These are phyloP conservation scores for Crotalus horridus DNA, from an alignment of 2,113 vertebrate species.

Conservation along the genomic window DNA sequence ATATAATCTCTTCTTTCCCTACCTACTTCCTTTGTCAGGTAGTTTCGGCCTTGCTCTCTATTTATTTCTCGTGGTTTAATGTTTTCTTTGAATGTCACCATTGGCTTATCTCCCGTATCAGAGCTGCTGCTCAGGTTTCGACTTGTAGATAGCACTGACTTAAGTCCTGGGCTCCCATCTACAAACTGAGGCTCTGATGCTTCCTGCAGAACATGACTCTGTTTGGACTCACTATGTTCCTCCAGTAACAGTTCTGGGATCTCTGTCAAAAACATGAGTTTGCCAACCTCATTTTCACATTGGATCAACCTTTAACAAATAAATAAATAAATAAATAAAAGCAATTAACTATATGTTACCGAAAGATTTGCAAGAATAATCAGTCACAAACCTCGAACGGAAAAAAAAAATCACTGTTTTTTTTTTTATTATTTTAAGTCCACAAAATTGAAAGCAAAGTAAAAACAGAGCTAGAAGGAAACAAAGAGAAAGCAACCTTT, in stretches of 20 bases:
- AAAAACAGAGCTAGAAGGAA: not conserved
- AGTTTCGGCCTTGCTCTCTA: constrained; percentile 77
- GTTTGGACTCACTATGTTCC: constrained; percentile 86
- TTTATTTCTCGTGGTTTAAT: constrained; percentile 89
- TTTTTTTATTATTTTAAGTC: not conserved
- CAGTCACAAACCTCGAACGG: not conserved
- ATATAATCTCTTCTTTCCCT: constrained; percentile 81
- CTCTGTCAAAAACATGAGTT: constrained; percentile 89
- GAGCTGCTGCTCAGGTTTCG: constrained; percentile 81
- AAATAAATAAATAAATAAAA: constrained; percentile 39
- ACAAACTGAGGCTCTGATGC: constrained; percentile 74
- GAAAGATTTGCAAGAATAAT: not conserved
- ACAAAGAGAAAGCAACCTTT: not conserved
- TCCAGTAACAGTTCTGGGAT: constrained; percentile 88
- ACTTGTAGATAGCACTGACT: constrained; percentile 88
- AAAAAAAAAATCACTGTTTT: not conserved
- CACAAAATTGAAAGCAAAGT: not conserved
- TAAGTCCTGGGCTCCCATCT: constrained; percentile 82
- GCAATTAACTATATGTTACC: constrained; percentile 7
- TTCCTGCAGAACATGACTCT: constrained; percentile 85
- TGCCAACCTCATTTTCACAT: constrained; percentile 82
- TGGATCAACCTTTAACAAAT: constrained; percentile 83
- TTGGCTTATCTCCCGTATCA: constrained; percentile 83
- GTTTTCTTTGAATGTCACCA: constrained; percentile 97
- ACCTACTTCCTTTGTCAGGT: constrained; percentile 76